Conservation (phyloP, 2,797 vertebrate genomes). For the Mus minutoides region DNA sequence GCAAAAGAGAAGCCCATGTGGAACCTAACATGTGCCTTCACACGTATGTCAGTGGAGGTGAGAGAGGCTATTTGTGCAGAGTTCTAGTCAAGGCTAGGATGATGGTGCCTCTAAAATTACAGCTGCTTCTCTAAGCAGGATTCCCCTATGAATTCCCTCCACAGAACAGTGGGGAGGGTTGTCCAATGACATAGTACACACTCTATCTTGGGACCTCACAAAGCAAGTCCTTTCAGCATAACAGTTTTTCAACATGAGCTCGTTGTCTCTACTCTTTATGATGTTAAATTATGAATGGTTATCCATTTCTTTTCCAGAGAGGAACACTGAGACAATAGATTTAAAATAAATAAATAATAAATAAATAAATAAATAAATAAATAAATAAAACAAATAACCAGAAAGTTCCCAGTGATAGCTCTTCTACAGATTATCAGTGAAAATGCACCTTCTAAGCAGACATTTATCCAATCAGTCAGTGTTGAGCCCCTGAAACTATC, state of each 20-base stretch:
- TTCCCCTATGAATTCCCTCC: not conserved
- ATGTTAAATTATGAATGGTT: not conserved
- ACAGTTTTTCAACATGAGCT: not conserved
- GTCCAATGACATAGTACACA: not conserved
- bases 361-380: not conserved
- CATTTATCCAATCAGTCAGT: not conserved
- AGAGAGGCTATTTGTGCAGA: not conserved
- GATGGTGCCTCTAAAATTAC: not conserved
- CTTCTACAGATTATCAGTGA: not conserved
- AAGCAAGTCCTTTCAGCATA: not conserved
- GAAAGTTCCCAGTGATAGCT: not conserved
- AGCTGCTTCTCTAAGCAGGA: conserved; percentile 43
- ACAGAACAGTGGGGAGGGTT: not conserved
- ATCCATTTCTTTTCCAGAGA: conserved; percentile 5
- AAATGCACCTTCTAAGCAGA: not conserved
- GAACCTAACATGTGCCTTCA: conserved; percentile 3
- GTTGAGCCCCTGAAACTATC: not conserved
- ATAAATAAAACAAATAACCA: not conserved
- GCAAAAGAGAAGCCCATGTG: conserved; percentile 41
- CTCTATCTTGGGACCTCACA: not conserved
- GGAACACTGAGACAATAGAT: not conserved
- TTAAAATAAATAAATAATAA: not conserved
- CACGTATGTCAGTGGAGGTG: not conserved
- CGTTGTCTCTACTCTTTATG: not conserved
- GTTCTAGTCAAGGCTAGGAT: not conserved